These are phyloP conservation scores for Temnothorax rugatulus DNA, from an alignment of 2,888 invertebrate species.

Conservation along the genomic window DNA sequence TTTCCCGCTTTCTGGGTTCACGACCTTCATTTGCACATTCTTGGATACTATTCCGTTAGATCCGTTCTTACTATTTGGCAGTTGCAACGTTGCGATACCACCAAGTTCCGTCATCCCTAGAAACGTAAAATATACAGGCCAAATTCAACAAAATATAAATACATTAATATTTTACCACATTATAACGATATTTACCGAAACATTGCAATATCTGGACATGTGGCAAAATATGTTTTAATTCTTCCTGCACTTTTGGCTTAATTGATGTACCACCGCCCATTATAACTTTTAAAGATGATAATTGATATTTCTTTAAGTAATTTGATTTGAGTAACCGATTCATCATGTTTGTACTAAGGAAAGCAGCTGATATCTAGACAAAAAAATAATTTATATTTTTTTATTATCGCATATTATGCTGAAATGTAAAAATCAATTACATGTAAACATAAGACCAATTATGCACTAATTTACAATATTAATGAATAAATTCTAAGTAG, in stretches of 20 bases:
- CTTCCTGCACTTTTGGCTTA: slow-evolving; percentile 61
- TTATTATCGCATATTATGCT: background rate
- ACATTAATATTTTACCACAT: background rate
- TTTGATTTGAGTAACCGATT: slow-evolving; percentile 68
- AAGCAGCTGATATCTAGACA: slow-evolving; percentile 59
- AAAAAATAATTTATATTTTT: background rate
- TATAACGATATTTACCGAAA: slow-evolving; percentile 69
- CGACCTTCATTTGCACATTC: slow-evolving; percentile 75
- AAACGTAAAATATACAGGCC: background rate
- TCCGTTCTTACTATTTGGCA: slow-evolving; percentile 58
- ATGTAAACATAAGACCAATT: background rate
- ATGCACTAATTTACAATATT: background rate
- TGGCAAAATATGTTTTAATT: slow-evolving; percentile 59
- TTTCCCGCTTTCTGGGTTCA: slow-evolving; percentile 68
- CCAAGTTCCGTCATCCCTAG: slow-evolving; percentile 80
- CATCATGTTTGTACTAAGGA: slow-evolving; percentile 71
- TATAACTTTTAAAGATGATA: slow-evolving; percentile 66
- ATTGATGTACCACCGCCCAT: slow-evolving; percentile 69
- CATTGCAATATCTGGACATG: slow-evolving; percentile 59
- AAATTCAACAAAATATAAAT: background rate
- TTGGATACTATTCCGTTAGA: slow-evolving; percentile 75
- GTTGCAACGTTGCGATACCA: slow-evolving; percentile 63
- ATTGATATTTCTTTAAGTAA: slow-evolving; percentile 64
- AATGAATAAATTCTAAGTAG: background rate
- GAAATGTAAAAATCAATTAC: background rate